Conservation (phyloP, 2,888 invertebrate species). For the Macrophya alboannulata region DNA sequence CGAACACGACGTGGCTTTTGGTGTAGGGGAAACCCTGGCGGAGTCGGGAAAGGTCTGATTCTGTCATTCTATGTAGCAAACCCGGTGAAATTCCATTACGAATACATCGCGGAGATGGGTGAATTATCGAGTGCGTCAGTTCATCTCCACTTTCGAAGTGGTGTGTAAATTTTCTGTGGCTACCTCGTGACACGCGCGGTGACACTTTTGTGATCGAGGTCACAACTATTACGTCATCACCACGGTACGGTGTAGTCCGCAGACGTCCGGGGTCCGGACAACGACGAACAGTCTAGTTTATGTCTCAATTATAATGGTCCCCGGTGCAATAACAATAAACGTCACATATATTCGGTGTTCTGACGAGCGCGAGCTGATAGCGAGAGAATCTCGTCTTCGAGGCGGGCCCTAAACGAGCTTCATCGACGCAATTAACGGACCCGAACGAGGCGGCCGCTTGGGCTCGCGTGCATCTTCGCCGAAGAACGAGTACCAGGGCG, state of each 20-base stretch:
- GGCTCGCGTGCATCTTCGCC: conserved; percentile 44
- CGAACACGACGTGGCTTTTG: conserved; percentile 42
- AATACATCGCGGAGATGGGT: conserved; percentile 22
- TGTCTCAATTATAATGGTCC: conserved; percentile 74
- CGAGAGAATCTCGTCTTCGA: conserved; percentile 68
- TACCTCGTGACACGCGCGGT: conserved; percentile 44
- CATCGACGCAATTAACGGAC: conserved; percentile 71
- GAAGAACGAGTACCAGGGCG: conserved; percentile 37
- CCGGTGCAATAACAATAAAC: conserved; percentile 73
- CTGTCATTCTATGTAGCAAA: not conserved
- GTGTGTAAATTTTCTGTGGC: conserved; percentile 43
- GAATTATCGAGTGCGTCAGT: conserved; percentile 38
- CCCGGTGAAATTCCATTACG: conserved; percentile 46
- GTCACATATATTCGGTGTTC: conserved; percentile 69
- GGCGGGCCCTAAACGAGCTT: conserved; percentile 69
- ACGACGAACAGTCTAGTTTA: conserved; percentile 65
- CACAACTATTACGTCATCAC: conserved; percentile 48
- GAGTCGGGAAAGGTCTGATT: conserved; percentile 46
- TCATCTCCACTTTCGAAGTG: conserved; percentile 11
- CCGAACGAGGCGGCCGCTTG: conserved; percentile 38
- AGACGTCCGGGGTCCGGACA: not conserved
- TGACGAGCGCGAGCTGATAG: conserved; percentile 62
- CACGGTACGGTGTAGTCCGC: conserved; percentile 26
- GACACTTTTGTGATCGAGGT: conserved; percentile 53
- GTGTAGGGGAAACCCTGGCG: not conserved